Evolutionary conservation across 1,140 invertebrate genomes (phyloP).

Genomic region (Mycetomoellerius zeteki): DNA sequence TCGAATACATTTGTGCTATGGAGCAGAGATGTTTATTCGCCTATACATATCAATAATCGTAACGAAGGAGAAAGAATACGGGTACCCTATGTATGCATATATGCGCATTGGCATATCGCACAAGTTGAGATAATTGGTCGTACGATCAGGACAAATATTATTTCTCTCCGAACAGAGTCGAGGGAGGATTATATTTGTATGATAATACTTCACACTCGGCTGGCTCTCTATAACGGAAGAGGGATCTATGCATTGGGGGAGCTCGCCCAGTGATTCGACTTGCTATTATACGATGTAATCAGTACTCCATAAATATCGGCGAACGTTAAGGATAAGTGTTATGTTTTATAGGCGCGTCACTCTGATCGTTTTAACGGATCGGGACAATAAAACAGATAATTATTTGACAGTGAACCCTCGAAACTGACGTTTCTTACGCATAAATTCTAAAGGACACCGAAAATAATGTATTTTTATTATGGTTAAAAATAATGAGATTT

Average conservation of each 20-base stretch:
- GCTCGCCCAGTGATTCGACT: conserved; percentile 67
- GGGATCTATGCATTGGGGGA: conserved; percentile 57
- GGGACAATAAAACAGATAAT: conserved; percentile 12
- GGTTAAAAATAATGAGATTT: neutral
- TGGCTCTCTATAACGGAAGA: conserved; percentile 62
- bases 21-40: conserved; percentile 19
- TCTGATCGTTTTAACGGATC: conserved; percentile 38
- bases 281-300: conserved; percentile 76
- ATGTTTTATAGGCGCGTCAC: conserved; percentile 46
- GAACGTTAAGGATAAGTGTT: conserved; percentile 47
- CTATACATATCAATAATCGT: conserved; percentile 5
- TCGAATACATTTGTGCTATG: neutral
- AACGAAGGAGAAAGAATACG: conserved; percentile 20
- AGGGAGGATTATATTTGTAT: conserved; percentile 77
- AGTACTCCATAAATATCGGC: conserved; percentile 75
- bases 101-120: conserved; percentile 68
- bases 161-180: conserved; percentile 61
- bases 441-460: neutral
- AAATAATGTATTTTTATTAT: too few relatives aligned
- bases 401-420: neutral
- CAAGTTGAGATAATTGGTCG: conserved; percentile 77
- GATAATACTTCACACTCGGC: conserved; percentile 73
- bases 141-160: conserved; percentile 76
- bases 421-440: neutral
- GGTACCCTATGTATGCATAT: conserved; percentile 19